Conservation (phyloP, 2,888 invertebrate genomes). For the Heliconius hortense region DNA sequence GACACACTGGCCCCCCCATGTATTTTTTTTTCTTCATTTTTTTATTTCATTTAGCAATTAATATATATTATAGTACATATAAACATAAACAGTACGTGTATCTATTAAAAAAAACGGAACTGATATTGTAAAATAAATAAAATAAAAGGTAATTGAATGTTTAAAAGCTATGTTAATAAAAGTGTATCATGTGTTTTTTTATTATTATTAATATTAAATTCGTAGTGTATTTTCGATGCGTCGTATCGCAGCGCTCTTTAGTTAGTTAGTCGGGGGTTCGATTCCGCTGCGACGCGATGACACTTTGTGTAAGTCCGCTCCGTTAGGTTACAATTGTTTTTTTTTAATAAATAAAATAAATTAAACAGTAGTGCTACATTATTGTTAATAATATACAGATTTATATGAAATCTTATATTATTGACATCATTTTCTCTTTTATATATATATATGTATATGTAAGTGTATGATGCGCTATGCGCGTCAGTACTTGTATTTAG, state of each 20-base stretch:
- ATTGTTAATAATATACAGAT: conserved; percentile 59
- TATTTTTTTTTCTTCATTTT: neutral
- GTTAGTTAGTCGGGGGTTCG: conserved; percentile 40
- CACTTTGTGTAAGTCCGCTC: conserved; percentile 54
- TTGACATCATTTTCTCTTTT: conserved; percentile 1
- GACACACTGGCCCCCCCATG: conserved; percentile 32
- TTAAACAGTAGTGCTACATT: conserved; percentile 72
- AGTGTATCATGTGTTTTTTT: conserved; percentile 45
- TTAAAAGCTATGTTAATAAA: conserved; percentile 56
- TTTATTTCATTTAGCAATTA: conserved; percentile 36
- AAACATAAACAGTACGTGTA: conserved; percentile 45
- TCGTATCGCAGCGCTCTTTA: conserved; percentile 45
- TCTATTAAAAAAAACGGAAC: conserved; percentile 47
- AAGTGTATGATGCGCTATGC: conserved; percentile 75
- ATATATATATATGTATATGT: conserved; percentile 73
- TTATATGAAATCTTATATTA: conserved; percentile 11
- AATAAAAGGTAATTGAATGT: conserved; percentile 52
- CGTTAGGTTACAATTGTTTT: conserved; percentile 59
- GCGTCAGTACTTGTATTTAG: conserved; percentile 73
- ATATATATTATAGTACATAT: conserved; percentile 37
- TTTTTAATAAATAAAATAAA: conserved; percentile 57
- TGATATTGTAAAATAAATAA: conserved; percentile 60
- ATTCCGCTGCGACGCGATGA: conserved; percentile 45
- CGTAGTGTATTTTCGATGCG: conserved; percentile 50
- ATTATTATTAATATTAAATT: conserved; percentile 49